These are phyloP conservation scores for Malacoctenus gilli DNA, from an alignment of 2,797 vertebrate genomes.

Conservation along the genomic window DNA sequence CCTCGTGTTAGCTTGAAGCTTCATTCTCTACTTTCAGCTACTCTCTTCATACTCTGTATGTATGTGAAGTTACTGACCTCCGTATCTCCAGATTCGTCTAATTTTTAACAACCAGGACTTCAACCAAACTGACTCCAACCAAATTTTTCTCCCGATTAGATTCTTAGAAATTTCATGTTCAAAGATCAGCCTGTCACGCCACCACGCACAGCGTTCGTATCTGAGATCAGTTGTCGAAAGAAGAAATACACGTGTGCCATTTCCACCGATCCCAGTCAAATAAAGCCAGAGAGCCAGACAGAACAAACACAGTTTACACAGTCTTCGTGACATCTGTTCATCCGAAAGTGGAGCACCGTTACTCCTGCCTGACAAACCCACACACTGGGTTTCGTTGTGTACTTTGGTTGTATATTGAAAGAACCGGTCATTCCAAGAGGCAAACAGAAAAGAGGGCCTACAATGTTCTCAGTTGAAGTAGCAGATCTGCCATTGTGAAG, in stretches of 20 bases:
- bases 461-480: no score
- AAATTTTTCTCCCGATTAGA: not conserved
- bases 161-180: not conserved
- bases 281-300: not conserved
- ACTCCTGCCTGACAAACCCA: not conserved
- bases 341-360: not conserved
- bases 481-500: no score
- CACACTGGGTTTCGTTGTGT: not conserved
- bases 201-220: not conserved
- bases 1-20: no score
- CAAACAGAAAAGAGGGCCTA: not conserved
- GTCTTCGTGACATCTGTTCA: not conserved
- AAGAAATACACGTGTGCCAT: no score
- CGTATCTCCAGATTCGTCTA: no score
- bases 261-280: no score
- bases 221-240: not conserved
- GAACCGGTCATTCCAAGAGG: not conserved
- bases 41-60: no score
- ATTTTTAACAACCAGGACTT: no score
- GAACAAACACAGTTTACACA: not conserved
- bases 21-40: no score
- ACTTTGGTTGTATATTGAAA: conserved; percentile 17
- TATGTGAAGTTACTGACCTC: no score
- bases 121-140: not conserved
- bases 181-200: conserved; percentile 1